phyloP scores from a whole-genome alignment of 2,113 vertebrate genomes.

The Upupa epops region DNA sequence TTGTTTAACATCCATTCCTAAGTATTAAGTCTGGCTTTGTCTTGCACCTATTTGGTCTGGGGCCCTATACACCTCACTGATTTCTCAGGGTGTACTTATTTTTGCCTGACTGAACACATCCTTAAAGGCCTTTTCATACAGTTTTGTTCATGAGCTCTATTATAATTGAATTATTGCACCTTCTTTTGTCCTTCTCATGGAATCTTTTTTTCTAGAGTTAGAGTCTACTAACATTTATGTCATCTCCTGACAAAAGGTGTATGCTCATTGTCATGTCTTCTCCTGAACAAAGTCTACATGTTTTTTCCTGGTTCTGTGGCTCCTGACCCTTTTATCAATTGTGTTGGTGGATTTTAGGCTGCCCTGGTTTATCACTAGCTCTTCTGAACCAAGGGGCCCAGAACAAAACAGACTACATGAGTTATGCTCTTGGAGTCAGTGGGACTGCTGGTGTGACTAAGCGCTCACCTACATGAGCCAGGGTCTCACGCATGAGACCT shows the following conservation, averaged over 20 bases:
- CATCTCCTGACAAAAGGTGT: not conserved
- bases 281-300: not conserved
- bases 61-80: not conserved
- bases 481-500: slow-evolving; percentile 2
- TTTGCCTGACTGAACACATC: not conserved
- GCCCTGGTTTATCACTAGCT: not conserved
- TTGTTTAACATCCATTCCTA: slow-evolving; percentile 8
- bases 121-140: slow-evolving; percentile 8
- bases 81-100: slow-evolving; percentile 20
- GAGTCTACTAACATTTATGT: not conserved
- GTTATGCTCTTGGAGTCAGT: slow-evolving; percentile 9
- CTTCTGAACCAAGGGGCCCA: slow-evolving; percentile 6
- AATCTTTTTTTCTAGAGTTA: not conserved
- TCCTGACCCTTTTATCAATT: not conserved
- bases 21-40: slow-evolving; percentile 2
- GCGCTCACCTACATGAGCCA: slow-evolving; percentile 39
- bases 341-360: not conserved
- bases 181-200: not conserved
- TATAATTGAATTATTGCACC: not conserved
- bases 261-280: not conserved
- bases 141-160: not conserved
- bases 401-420: slow-evolving; percentile 4
- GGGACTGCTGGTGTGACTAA: slow-evolving; percentile 22
- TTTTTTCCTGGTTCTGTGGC: not conserved
- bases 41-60: not conserved